Base-by-base conservation (phyloP, 2,113 vertebrate species). In the mouse (Mus musculus) region DNA sequence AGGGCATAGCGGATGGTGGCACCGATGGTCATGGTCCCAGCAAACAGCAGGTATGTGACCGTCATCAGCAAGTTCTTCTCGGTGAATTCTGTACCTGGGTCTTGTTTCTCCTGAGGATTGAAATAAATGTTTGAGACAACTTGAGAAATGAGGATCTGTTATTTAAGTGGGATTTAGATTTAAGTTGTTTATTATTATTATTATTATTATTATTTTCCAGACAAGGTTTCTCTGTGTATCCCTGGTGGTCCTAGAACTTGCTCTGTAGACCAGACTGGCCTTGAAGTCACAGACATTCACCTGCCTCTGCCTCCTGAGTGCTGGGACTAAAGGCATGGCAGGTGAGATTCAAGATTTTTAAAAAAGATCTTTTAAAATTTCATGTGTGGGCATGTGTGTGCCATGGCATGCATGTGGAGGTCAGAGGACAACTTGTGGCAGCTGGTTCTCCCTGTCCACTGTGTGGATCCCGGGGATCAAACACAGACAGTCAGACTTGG, bases 51-150 rank as follows among this genome's bases (percentile, higher is more conserved):
- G 12, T 98, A 96, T 22, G 90, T 88, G 61, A 91, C 90, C 0
- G 97, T 97, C 96, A 98, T 96, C 46, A 98, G 76, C 73, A 98
- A 49, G 93, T 98, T 98, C 80, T 98, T 96, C 81, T 95, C 93
- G 0, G 97, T 98, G 95, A 98, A 97, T 71, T 97, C 98, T 4
- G 97, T 98, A 39, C 52, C 42, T 2, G 94, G 65, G 56, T 96
- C 73, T 49, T 94, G 19, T 56, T 97, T 71, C 61, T 98, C 97
- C 98, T 98, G 96, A 36, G 71, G 93, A 61, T 20, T 63, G 46
- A 81, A 54, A 91, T 59, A 94, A 81, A 77, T 69, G 33, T 56
- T 90, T 63, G 69, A 76, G 88, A 59, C 33, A 63, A 78, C 56
- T 42, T 17, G 65, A 46, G 65, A 94, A 46, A 92, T 65, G 33